Percentiles rank a stretch among this genome's conserved stretches.
Evolutionary conservation across 35 echinoderm and acorn worm species (phyloP).

Genomic region (Ophiothrix spiculata): DNA sequence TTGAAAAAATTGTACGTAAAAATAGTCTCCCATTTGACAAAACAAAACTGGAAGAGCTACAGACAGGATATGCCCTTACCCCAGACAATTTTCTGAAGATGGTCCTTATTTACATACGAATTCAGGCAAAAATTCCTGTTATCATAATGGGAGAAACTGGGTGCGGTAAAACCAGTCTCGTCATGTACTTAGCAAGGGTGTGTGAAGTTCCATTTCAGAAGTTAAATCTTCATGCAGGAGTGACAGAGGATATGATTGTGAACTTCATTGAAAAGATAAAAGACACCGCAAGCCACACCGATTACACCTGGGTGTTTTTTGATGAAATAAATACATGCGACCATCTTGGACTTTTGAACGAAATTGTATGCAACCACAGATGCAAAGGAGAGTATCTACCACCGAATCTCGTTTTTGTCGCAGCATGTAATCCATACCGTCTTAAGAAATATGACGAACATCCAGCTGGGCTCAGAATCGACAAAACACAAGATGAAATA

Average conservation of each 20-base stretch:
- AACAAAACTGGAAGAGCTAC: neutral
- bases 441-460: neutral
- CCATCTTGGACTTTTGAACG: conserved; percentile 34
- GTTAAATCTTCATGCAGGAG: conserved; percentile 26
- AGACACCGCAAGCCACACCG: neutral
- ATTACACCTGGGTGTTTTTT: conserved; percentile 21
- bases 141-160: conserved; percentile 48
- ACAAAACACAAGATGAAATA: conserved; percentile 7
- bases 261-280: neutral
- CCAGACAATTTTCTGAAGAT: conserved; percentile 45
- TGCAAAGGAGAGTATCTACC: conserved; percentile 4
- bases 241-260: conserved; percentile 1
- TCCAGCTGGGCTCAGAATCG: neutral
- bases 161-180: conserved; percentile 37
- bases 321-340: conserved; percentile 49
- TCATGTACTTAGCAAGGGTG: conserved; percentile 21
- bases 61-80: conserved; percentile 18
- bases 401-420: conserved; percentile 13
- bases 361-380: conserved; percentile 29
- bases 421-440: conserved; percentile 38
- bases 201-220: conserved; percentile 35
- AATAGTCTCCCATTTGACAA: conserved; percentile 5
- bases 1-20: conserved; percentile 23
- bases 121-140: conserved; percentile 28
- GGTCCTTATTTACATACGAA: conserved; percentile 28